Base-by-base conservation (phyloP, 2,888 invertebrate genomes). In the Mactromeris polynyma region DNA sequence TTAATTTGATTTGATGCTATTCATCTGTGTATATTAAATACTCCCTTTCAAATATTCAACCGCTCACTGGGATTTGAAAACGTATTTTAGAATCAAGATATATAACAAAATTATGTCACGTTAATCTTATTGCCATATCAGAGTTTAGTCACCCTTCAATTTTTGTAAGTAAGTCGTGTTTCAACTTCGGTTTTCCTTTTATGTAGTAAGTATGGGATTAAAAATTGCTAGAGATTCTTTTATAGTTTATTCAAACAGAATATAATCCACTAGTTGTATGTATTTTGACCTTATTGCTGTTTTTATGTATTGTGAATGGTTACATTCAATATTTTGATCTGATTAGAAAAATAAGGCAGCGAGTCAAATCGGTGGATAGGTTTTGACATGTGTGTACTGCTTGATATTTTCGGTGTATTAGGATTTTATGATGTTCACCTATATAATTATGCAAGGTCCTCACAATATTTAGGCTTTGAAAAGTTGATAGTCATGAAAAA, bases 241-340 rank as follows among this genome's bases (percentile, higher is more conserved):
- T 83, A 73, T 46, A 40, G 83, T 31, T 40, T 17, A 73, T 73
- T 36, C 73, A 73, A 36, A 73, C 73, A 26, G 73, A 36, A 33
- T 69, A 26, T 83, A 83, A 83, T 83, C 83, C 83, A 33, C 26
- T 73, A 83, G 42, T 42, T 46, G 26, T 69, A 83, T 36, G 26
- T 83, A 64, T 83, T 83, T 83, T 83, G 31, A n/a, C 81, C 79
- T 42, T 80, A 40, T 64, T n/a, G 46, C 73, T n/a, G 69, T 83
- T 69, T 84, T 84, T 80, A 83, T 78, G 64, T 9, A 33, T 79
- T 46, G 73, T 54, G 64, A 46, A 73, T 51, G 80, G 81, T 84
- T 79, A 81, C 79, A 64, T 88, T 88, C 87, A 88, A 88, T 88
- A 88, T 88, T 88, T 81, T 73, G 80, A 84, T 88, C 84, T 64